These are phyloP conservation scores for Forbesichthys papilliferus DNA, from an alignment of 2,113 vertebrate species.

Conservation along the genomic window DNA sequence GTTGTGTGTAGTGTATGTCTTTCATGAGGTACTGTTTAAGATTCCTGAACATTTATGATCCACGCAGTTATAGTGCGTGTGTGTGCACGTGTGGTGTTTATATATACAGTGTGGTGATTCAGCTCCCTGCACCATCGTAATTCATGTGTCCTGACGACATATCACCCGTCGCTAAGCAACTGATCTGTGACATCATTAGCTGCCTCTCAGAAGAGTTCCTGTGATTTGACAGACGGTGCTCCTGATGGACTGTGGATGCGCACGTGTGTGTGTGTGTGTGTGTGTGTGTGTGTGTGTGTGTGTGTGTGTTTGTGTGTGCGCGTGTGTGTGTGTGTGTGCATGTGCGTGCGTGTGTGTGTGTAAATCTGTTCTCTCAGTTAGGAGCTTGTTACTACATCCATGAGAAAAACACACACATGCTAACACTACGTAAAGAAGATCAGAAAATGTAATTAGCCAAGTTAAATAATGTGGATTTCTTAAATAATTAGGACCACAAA, in stretches of 20 bases:
- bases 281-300: slow-evolving; percentile 1
- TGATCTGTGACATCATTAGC: slow-evolving; percentile 83
- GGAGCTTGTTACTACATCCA: slow-evolving; percentile 1
- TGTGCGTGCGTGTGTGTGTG: slow-evolving; percentile 15
- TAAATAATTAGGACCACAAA: not conserved
- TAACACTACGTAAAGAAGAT: not conserved
- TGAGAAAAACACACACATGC: not conserved
- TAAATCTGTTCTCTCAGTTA: not conserved
- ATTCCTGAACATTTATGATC: not conserved
- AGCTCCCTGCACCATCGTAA: slow-evolving; percentile 49
- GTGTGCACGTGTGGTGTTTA: not conserved
- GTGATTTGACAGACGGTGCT: slow-evolving; percentile 74
- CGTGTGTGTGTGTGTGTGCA: slow-evolving; percentile 77
- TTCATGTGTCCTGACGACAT: slow-evolving; percentile 75
- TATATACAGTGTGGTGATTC: not conserved
- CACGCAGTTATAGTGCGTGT: not conserved
- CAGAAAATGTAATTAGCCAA: not conserved
- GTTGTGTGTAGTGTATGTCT: not conserved
- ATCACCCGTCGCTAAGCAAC: slow-evolving; percentile 83
- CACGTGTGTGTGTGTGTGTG: slow-evolving; percentile 1
- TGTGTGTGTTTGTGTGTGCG: slow-evolving; percentile 48
- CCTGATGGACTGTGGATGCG: slow-evolving; percentile 19
- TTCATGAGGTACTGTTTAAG: not conserved
- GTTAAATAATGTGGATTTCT: not conserved
- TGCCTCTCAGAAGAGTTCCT: slow-evolving; percentile 75